Conservation (phyloP, 2,888 invertebrate species). For the Leucophenga maculata region DNA sequence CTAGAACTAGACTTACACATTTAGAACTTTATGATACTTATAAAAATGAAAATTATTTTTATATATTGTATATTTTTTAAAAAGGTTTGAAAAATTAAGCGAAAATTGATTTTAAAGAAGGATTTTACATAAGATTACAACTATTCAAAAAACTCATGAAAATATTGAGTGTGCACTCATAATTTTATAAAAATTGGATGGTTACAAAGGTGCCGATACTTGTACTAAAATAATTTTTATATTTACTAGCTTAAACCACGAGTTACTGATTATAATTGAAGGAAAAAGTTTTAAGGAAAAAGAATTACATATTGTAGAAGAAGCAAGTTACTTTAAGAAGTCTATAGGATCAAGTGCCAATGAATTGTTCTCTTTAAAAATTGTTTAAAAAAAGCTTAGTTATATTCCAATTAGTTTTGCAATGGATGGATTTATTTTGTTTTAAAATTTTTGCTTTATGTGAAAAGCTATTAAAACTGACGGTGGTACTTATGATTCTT, state of each 20-base stretch:
- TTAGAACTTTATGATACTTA: not conserved
- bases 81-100: not conserved
- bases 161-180: too few relatives aligned
- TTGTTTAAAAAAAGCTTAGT: too few relatives aligned
- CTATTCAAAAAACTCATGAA: too few relatives aligned
- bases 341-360: too few relatives aligned
- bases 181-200: not conserved
- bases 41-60: conserved; percentile 11
- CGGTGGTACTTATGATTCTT: conserved; percentile 65
- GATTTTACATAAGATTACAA: too few relatives aligned
- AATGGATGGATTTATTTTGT: not conserved
- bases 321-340: too few relatives aligned
- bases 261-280: not conserved
- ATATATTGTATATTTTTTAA: not conserved
- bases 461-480: conserved; percentile 62
- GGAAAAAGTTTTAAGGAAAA: not conserved
- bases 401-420: not conserved
- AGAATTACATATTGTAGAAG: too few relatives aligned
- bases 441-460: conserved; percentile 43
- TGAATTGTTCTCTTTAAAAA: too few relatives aligned
- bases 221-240: too few relatives aligned
- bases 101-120: too few relatives aligned
- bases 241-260: not conserved
- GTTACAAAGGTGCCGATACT: conserved; percentile 3
- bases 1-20: conserved; percentile 16